A percentile compares a stretch with the other conserved stretches of the same genome.
Evolutionary conservation across 2,113 vertebrate species (phyloP).

Genomic region (Brienomyrus longianalis): DNA sequence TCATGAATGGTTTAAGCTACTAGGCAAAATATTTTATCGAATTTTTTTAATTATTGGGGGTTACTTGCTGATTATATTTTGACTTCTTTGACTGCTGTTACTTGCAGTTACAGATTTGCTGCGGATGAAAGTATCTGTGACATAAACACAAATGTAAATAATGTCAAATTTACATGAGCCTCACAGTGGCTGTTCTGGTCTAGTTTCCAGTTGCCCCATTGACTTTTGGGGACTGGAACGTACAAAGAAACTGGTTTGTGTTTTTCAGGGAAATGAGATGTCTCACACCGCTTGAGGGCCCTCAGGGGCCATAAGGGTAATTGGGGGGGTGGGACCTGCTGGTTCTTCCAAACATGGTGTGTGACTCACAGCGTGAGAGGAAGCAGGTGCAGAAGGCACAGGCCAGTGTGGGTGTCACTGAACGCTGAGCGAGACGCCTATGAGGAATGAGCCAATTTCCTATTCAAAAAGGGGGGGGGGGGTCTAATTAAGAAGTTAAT

Average conservation of each 20-base stretch:
- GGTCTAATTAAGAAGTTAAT: not conserved
- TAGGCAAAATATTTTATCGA: not conserved
- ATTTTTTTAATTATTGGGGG: not conserved
- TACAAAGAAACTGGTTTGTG: not conserved
- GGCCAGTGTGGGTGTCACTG: not conserved
- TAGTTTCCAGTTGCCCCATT: not conserved
- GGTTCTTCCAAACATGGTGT: not conserved
- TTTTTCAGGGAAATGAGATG: not conserved
- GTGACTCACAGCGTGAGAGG: not conserved
- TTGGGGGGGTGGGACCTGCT: not conserved
- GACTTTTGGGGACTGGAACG: not conserved
- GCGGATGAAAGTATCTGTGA: not conserved
- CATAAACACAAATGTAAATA: not conserved
- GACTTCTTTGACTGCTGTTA: not conserved
- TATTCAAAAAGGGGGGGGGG: not conserved
- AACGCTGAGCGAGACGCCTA: not conserved
- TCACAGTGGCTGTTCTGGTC: not conserved
- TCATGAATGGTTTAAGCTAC: not conserved
- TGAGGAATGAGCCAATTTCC: not conserved
- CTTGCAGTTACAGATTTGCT: not conserved
- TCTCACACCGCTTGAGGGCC: not conserved
- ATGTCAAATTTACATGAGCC: not conserved
- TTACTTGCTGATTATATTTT: not conserved
- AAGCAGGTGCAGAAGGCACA: not conserved
- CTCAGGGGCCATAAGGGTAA: not conserved